Base-by-base conservation (phyloP, 2,797 vertebrate genomes). In the Crenichthys baileyi region DNA sequence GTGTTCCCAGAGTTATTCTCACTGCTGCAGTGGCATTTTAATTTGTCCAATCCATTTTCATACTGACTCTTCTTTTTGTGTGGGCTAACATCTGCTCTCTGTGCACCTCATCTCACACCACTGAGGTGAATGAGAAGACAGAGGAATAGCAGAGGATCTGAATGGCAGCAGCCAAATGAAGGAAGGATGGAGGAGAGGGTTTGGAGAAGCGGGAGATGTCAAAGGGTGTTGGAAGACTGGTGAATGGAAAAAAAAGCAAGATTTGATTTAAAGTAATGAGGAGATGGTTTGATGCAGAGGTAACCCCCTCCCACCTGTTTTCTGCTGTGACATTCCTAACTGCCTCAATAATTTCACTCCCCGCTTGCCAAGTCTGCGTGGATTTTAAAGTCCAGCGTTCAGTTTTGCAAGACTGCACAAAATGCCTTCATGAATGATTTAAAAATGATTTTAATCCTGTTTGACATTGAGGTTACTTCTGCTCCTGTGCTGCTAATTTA, bases 21-120 rank as follows among this genome's bases (percentile, higher is more conserved):
- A 76, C 61, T 67, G 36, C 86, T 15, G 80, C 81, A 60, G 65
- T 86, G 88, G 88, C 84, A 89, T 88, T 84, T 88, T 79, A 72
- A 31, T 22, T 75, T 88, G 82, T 85, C 70, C 83, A 55, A 87
- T 89, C 90, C 86, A 50, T 89, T 84, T 87, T 87, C 79, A 86
- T 78, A 68, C 46, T 85, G 84, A 76, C 73, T 89, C 70, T 77
- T 50, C 73, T 79, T 56, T 31, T 20, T 80, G 70, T 65, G 48
- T 72, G 15, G 16, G 68, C 70, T 68, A 39, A 79, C 87, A 80
- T 90, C 88, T 90, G 80, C 72, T 87, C 61, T 79, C 77, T 67
- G 72, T 46, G 81, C 56, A 78, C 81, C 39, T 63, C 7, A 20
- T 67, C 76, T 88, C 72, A 63, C 80, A 82, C 75, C 82, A 77